Evolutionary conservation across 1,140 invertebrate species (phyloP), one percentile per base, ranked within the genome.

Genomic region (Tetraneura akinire): DNA sequence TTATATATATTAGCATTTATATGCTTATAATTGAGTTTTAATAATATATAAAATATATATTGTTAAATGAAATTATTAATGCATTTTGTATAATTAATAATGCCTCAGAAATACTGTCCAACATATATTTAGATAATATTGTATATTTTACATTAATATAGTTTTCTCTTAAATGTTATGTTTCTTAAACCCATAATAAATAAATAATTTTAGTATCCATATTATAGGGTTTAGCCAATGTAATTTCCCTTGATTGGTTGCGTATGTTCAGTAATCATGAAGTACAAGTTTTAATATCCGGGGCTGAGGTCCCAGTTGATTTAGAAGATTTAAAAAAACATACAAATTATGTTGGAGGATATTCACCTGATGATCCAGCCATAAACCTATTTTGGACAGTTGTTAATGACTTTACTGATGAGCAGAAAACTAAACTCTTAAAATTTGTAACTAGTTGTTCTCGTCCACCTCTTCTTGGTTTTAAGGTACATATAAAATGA

Each of bases 371-470:
- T 66, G 95, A 98, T 90, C 89, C 90, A 45, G 91, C 90, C 4
- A 91, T 95, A 81, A 85, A 88, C 57, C 87, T 90, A 62, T 91
- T 98, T 89, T 93, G 96, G 96, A 92, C 90, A 86, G 93, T 96
- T 26, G 89, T 98, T 6, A 88, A 91, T 81, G 89, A 89, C 23
- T 96, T 98, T 84, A 92, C 89, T 81, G 95, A 97, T 86, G 87
- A 90, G 32, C 93, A 98, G 85, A 91, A 92, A 76, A 88, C 95
- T 74, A 92, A 96, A 83, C 86, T 99, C 16, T 86, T 99, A 0
- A 97, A 98, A 86, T 99, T 99, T 89, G 96, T 98, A 8, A 99
- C 97, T 1, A 97, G 96, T 84, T 98, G 96, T 84, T 98, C 96
- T 0, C 86, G 96, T 83, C 96, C 96, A n/a, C 97, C 97, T 6